Base-by-base conservation (phyloP, 2,888 invertebrate species). In the Archips xylosteana region DNA sequence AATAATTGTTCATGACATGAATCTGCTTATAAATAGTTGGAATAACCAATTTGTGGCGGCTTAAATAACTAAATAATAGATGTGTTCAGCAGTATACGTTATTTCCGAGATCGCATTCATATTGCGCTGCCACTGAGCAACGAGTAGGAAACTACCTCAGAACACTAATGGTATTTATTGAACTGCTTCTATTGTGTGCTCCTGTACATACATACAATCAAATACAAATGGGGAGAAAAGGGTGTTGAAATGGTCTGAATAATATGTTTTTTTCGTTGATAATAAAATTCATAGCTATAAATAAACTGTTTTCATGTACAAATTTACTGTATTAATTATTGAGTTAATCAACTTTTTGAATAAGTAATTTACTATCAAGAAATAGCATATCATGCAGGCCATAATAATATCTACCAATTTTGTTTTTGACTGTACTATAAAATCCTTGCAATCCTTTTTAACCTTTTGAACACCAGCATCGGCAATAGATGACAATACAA, bases 141-240 rank as follows among this genome's bases (percentile, higher is more conserved):
- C 91, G 92, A 71, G 89, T 94, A 88, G 93, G 94, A 86, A 91
- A 92, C 81, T 92, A 94, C 87, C 82, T 94, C 80, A 89, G 94
- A 89, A 92, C 89, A 74, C 80, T 92, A 79, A 94, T 91, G 94
- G 95, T 95, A 95, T 92, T 92, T 94, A 92, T 90, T 63, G 77
- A 78, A 62, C 39, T 75, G 76, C 71, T 77, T 59, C 71, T 23
- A 64, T 64, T 78, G 77, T 78, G 78, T 77, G 74, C 74, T 69
- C 62, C 60, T 57, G 13, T 75, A n/a, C 39, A 39, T 75, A n/a
- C 39, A 39, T 39, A 39, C 49, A 23, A 36, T 32, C 32, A 57
- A 23, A 57, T 12, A 9, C 10, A 57, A n/a, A 60, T 36, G 8
- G n/a, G 36, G 8, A 54, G 6, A 2, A 5, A 6, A 13, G 49